Evolutionary conservation across 2,888 invertebrate species (phyloP).

Genomic region (Lochmaea capreae): DNA sequence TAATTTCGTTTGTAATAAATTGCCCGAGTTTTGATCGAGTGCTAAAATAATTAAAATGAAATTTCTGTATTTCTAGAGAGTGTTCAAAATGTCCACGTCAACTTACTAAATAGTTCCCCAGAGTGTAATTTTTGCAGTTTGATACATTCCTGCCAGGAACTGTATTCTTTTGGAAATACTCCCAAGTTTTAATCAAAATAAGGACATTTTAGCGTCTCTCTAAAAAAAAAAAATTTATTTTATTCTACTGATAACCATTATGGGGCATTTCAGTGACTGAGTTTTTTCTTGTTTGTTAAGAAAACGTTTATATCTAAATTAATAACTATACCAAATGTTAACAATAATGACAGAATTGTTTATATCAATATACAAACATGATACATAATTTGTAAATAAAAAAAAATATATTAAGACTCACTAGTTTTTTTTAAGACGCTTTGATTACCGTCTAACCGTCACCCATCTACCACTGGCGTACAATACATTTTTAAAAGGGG

Average conservation of each 20-base stretch:
- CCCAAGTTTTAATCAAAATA: constrained; percentile 16
- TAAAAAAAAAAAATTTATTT: constrained; percentile 27
- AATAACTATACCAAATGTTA: constrained; percentile 61
- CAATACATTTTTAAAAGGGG: too few relatives aligned
- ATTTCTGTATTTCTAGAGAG: constrained; percentile 12
- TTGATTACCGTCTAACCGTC: too few relatives aligned
- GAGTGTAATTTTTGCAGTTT: not conserved
- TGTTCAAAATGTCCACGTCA: constrained; percentile 24
- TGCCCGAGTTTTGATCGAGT: too few relatives aligned
- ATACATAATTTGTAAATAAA: constrained; percentile 53
- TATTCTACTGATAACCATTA: constrained; percentile 42
- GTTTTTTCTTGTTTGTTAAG: constrained; percentile 55
- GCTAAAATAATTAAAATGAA: constrained; percentile 8
- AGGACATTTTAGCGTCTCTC: constrained; percentile 29
- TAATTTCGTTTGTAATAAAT: too few relatives aligned
- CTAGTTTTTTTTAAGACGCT: not conserved
- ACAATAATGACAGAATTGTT: constrained; percentile 60
- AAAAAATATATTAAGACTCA: constrained; percentile 18
- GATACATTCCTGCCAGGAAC: too few relatives aligned
- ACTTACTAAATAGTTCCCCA: not conserved
- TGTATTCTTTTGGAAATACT: not conserved
- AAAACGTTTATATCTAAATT: constrained; percentile 59
- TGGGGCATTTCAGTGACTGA: constrained; percentile 59
- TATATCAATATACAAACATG: constrained; percentile 55
- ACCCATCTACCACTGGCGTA: too few relatives aligned